Base-by-base conservation (phyloP, 2,797 vertebrate species). In the Tachyglossus aculeatus region DNA sequence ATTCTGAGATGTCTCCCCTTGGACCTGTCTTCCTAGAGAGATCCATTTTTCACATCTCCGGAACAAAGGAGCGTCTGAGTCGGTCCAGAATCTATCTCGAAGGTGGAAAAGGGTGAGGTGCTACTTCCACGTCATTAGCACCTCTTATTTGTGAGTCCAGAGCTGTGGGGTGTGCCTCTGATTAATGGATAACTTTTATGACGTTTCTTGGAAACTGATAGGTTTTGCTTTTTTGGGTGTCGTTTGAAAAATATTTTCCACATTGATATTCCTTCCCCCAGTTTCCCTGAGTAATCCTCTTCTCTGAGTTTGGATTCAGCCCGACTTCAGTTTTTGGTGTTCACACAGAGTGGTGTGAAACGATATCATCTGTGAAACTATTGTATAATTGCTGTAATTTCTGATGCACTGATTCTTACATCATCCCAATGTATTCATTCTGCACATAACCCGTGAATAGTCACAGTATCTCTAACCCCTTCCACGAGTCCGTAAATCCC, bases 71-170 rank as follows among this genome's bases (percentile, higher is more conserved):
- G 37, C 6, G 31, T 63, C 54, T 83, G 74, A 76, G 74, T 72
- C 36, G 45, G 33, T 2, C 34, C 62, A 18, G 41, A 9, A 48
- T 59, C 69, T 33, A 51, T 54, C 82, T 84, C 63, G 11, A 40
- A 34, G 21, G 18, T 51, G 27, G 25, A 40, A 19, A 56, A 11
- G 31, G 67, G 75, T 58, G 41, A 75, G 62, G 71, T 70, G 51
- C 50, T 81, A 88, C 88, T 79, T 74, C 37, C 27, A 9, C 33
- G 59, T 69, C 68, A 59, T 74, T 79, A 80, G 71, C 60, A 60
- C 22, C 48, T 81, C 36, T 13, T 32, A 25, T 34, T 51, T 9
- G 13, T 76, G 82, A 53, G 16, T 57, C 78, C 37, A 78, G 58
- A 81, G 58, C 66, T 61, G 32, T 25, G 3, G 54, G 39, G 41